Percentiles rank a stretch among this genome's conserved stretches.
phyloP scores from a whole-genome alignment of 2,888 invertebrate species.

The Andrena bucephala region DNA sequence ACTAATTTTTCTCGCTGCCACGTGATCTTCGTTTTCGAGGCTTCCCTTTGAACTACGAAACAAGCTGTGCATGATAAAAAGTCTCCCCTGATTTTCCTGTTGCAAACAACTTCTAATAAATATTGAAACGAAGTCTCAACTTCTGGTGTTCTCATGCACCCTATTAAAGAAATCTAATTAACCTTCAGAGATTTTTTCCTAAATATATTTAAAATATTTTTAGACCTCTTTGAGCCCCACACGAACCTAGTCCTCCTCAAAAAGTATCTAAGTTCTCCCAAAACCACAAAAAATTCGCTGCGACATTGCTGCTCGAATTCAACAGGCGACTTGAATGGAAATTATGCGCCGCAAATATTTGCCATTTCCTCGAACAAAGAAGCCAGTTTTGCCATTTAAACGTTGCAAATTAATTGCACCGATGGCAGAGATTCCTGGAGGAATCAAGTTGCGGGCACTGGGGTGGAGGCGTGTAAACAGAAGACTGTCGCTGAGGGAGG shows the following conservation, averaged over 20 bases:
- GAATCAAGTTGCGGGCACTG: conserved; percentile 26
- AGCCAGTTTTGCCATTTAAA: conserved; percentile 30
- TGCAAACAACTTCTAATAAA: conserved; percentile 17
- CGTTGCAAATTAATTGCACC: conserved; percentile 39
- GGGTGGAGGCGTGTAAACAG: conserved; percentile 43
- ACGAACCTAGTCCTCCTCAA: too few species aligned
- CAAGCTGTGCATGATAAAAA: conserved; percentile 25
- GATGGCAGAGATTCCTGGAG: conserved; percentile 33
- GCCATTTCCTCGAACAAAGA: conserved; percentile 30
- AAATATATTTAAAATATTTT: too few species aligned
- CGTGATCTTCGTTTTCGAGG: conserved; percentile 22
- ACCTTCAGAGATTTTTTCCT: too few species aligned
- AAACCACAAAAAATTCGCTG: too few species aligned
- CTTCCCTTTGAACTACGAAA: conserved; percentile 13
- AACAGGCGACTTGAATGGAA: too few species aligned
- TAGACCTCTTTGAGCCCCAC: too few species aligned
- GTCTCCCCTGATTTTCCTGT: neutral
- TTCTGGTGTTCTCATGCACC: too few species aligned
- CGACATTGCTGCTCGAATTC: too few species aligned
- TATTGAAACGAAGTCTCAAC: conserved; percentile 14
- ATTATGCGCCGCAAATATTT: neutral
- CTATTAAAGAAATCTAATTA: too few species aligned
- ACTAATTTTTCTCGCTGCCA: conserved; percentile 19
- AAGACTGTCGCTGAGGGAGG: conserved; percentile 31
- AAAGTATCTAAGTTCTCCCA: too few species aligned